Evolutionary conservation across 2,797 vertebrate genomes (phyloP).

Genomic region (Sitta carolinensis): DNA sequence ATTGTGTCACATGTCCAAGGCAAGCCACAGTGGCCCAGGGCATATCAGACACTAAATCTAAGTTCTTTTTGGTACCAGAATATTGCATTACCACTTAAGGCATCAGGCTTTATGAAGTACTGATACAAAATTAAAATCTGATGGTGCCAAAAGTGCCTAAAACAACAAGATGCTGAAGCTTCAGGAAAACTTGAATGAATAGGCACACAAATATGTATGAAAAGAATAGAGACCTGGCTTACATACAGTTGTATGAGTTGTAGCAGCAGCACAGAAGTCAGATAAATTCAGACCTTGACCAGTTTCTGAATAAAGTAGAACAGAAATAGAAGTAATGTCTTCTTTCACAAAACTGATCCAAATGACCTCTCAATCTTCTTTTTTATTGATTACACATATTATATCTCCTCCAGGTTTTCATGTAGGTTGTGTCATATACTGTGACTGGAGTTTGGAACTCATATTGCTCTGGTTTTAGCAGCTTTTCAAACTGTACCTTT

Average conservation of each 20-base stretch:
- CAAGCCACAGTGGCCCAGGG: neutral
- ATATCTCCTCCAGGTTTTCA: neutral
- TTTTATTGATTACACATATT: accelerated
- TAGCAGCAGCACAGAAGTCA: neutral
- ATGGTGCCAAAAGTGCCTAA: neutral
- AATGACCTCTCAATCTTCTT: neutral
- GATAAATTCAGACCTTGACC: neutral
- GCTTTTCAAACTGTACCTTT: neutral
- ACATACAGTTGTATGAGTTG: accelerated
- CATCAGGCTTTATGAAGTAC: neutral
- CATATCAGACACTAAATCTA: neutral
- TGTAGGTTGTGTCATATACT: too few species aligned
- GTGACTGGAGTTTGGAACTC: accelerated
- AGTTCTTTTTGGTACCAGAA: neutral
- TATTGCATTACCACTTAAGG: neutral
- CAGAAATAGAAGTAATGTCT: neutral
- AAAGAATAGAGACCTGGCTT: neutral
- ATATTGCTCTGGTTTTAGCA: neutral
- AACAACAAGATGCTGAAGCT: neutral
- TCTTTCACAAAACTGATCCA: neutral
- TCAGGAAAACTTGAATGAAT: neutral
- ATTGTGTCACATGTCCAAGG: neutral
- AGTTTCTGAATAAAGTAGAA: neutral
- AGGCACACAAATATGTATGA: neutral
- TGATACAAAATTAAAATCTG: neutral